Conservation (phyloP, 2,113 vertebrate genomes). For the Odocoileus hemionus region DNA sequence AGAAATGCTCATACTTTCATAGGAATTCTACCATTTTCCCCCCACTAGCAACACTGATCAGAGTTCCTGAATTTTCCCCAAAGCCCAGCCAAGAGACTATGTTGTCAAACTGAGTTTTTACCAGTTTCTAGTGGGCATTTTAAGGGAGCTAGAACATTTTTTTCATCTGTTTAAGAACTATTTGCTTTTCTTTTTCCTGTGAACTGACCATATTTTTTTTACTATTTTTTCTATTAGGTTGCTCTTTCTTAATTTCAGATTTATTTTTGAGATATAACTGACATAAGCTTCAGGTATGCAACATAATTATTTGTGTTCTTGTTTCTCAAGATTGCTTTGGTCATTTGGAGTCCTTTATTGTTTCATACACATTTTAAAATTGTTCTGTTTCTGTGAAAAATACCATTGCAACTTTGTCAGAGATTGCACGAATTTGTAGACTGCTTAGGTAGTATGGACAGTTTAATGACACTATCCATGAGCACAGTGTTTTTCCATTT, state of each 20-base stretch:
- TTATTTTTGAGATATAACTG: background rate
- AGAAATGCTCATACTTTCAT: background rate
- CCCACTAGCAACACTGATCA: background rate
- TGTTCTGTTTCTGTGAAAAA: background rate
- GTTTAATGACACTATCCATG: background rate
- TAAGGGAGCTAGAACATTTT: background rate
- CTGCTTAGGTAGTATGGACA: background rate
- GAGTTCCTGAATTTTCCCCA: background rate
- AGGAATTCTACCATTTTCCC: background rate
- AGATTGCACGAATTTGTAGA: background rate
- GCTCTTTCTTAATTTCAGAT: background rate
- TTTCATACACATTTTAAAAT: background rate
- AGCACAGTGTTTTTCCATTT: background rate
- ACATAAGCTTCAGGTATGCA: background rate
- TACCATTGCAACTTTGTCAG: background rate
- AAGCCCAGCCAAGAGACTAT: background rate
- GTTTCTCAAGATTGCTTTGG: background rate
- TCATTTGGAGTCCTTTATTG: background rate
- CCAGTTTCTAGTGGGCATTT: background rate
- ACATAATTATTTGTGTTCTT: background rate
- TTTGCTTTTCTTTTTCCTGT: background rate
- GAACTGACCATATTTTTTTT: background rate
- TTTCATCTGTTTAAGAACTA: background rate
- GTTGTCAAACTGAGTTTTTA: background rate
- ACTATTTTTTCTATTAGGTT: background rate